These are phyloP conservation scores for Pipra filicauda DNA, from an alignment of 2,113 vertebrate genomes.

Conservation along the genomic window DNA sequence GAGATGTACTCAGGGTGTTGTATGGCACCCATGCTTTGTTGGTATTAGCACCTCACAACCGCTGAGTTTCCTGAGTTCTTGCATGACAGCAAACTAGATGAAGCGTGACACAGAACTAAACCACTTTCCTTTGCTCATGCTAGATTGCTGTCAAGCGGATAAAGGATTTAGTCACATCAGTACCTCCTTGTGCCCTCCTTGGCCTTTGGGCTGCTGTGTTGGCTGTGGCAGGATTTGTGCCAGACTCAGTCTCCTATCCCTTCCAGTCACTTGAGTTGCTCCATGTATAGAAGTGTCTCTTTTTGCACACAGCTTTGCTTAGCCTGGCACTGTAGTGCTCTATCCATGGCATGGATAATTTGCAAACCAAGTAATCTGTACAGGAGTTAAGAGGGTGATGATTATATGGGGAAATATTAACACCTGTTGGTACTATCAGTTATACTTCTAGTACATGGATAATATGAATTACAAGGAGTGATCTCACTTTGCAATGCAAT, in stretches of 20 bases:
- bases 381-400: neutral
- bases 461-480: neutral
- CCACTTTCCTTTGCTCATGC: neutral
- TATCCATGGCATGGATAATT: neutral
- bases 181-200: neutral
- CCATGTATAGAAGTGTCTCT: accelerated
- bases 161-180: neutral
- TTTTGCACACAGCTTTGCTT: neutral
- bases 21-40: neutral
- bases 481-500: neutral
- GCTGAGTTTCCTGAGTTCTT: neutral
- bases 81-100: neutral
- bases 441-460: neutral
- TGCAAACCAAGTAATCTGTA: neutral
- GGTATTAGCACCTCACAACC: neutral
- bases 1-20: accelerated
- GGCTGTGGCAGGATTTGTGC: neutral
- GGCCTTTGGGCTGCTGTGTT: neutral
- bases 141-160: neutral
- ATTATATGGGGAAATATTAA: neutral
- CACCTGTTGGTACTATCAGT: neutral
- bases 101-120: neutral
- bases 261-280: neutral
- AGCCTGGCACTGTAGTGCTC: neutral
- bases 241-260: neutral